These are phyloP conservation scores for Sylvia borin DNA, from an alignment of 2,797 vertebrate species.

Conservation along the genomic window DNA sequence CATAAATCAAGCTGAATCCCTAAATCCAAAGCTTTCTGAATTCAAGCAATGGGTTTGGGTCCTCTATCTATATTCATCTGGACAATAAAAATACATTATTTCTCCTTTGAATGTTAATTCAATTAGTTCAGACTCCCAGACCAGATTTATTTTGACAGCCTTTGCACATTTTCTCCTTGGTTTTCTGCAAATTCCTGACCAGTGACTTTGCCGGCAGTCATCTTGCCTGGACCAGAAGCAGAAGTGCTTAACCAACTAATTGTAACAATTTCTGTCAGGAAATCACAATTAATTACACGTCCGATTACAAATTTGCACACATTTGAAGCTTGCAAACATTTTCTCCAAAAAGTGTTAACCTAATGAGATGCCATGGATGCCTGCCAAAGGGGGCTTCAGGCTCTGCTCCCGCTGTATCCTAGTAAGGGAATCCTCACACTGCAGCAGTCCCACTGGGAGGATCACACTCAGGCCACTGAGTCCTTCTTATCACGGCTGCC, in stretches of 20 bases:
- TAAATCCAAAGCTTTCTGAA: not conserved
- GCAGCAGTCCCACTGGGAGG: constrained; percentile 71
- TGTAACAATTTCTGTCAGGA: constrained; percentile 20
- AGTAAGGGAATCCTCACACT: constrained; percentile 68
- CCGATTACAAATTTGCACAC: not conserved
- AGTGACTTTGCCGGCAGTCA: not conserved
- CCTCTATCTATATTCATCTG: not conserved
- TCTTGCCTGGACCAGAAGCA: not conserved
- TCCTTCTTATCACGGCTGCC: constrained; percentile 66
- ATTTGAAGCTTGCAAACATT: not conserved
- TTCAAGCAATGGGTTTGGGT: not conserved
- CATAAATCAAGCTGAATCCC: not conserved
- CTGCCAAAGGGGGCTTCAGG: constrained; percentile 17
- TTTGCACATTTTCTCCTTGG: not conserved
- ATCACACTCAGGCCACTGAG: constrained; percentile 49
- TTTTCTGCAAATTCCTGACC: not conserved
- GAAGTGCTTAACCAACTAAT: not conserved
- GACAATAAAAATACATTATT: not conserved
- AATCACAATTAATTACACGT: not conserved
- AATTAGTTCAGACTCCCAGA: not conserved
- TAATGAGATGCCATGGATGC: not conserved
- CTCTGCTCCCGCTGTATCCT: constrained; percentile 11
- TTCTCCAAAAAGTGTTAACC: not conserved
- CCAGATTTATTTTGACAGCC: not conserved
- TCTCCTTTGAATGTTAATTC: not conserved